Base-by-base conservation (phyloP, 2,113 vertebrate genomes). In the Astur gentilis region DNA sequence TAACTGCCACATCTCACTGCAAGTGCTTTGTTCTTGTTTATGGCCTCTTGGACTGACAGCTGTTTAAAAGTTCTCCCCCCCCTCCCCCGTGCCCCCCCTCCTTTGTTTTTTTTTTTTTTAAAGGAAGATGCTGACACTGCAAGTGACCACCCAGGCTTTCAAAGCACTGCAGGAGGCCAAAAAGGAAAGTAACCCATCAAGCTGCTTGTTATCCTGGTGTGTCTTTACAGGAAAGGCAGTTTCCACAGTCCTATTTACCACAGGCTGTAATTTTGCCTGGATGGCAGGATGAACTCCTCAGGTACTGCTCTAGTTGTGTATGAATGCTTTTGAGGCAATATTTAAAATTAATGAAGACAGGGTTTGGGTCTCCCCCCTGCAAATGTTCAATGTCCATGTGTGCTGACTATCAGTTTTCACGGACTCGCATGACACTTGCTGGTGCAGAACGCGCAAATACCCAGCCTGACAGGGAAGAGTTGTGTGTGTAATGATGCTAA, bases 141-240 rank as follows among this genome's bases (percentile, higher is more conserved):
- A 58, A 92, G 72, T 75, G 97, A 89, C 95, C 96, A 97, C 94
- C 93, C 96, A 95, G 78, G 78, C 38, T 91, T 95, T 94, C 87
- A 97, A 97, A 96, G 89, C 73, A 87, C 57, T 62, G 70, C 72
- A 82, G 61, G 65, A 94, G 69, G 80, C 40, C 65, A 82, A 50
- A 82, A 87, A 77, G 81, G 49, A 84, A 97, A 96, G 83, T 95
- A 87, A 94, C 93, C 83, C 87, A 89, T 94, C 83, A 95, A 95
- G 66, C 45, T 91, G 87, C 81, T 77, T 76, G 65, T 90, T 94
- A 82, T 57, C 87, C 81, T 55, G 81, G 94, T 32, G 54, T 32
- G 66, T 93, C 83, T 95, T 80, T 50, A 84, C 19, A 85, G 54
- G 18, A 91, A 83, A 93, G 91, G 73, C 95, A 94, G 77, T 62